These are phyloP conservation scores for Gymnocheta viridis DNA, from an alignment of 2,888 invertebrate genomes.

Conservation along the genomic window DNA sequence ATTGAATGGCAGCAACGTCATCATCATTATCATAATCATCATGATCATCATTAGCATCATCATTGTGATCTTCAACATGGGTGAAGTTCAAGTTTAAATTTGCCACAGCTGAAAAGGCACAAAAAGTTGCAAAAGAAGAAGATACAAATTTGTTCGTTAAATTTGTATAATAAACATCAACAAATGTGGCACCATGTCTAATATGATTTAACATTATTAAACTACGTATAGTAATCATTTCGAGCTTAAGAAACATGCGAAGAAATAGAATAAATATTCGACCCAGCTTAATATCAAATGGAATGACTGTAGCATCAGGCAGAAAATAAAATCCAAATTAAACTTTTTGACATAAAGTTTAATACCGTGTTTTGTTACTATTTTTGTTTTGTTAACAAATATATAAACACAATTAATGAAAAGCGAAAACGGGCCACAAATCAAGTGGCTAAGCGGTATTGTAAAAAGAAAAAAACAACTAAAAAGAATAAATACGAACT, in stretches of 20 bases:
- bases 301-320: conserved; percentile 11
- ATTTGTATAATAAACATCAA: conserved; percentile 59
- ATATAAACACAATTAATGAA: neutral
- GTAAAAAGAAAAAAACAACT: neutral
- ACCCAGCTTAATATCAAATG: neutral
- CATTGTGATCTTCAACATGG: conserved; percentile 51
- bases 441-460: neutral
- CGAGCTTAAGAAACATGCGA: neutral
- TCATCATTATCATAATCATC: conserved; percentile 30
- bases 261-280: neutral
- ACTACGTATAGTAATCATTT: conserved; percentile 38
- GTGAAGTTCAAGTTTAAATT: conserved; percentile 69
- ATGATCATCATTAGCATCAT: conserved; percentile 8
- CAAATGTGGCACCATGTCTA: conserved; percentile 68
- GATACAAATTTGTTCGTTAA: conserved; percentile 49
- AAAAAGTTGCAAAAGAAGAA: conserved; percentile 38
- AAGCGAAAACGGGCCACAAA: neutral
- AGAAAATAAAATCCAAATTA: conserved; percentile 56
- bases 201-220: conserved; percentile 67
- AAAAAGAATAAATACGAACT: neutral
- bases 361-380: conserved; percentile 58
- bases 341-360: conserved; percentile 67
- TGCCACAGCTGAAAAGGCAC: conserved; percentile 59
- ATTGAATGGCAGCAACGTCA: conserved; percentile 53
- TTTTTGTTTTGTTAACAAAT: conserved; percentile 3